Conservation (phyloP, 1,140 invertebrate species). For the Nasonia longicornis region DNA sequence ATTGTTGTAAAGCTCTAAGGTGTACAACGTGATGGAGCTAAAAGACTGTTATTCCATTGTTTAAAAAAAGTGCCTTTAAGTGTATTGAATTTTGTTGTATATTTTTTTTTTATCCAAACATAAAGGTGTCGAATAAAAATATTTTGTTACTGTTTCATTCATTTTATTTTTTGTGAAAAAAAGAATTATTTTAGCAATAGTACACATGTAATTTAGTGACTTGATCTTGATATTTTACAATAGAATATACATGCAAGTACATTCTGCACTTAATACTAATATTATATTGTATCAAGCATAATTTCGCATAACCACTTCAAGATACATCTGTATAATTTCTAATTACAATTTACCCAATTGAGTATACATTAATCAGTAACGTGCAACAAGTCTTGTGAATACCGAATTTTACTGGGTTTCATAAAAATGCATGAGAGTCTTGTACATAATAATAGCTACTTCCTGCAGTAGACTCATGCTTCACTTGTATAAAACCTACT, state of each 20-base stretch:
- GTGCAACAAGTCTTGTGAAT: constrained; percentile 11
- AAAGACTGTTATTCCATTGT: neutral
- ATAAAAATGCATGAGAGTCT: constrained; percentile 23
- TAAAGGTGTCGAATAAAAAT: constrained; percentile 19
- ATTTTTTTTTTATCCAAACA: neutral
- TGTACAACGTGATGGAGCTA: neutral
- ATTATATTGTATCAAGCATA: neutral
- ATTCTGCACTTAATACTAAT: constrained; percentile 10
- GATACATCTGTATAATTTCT: constrained; percentile 15
- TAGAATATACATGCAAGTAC: neutral
- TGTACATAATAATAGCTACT: neutral
- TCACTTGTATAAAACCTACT: constrained; percentile 27
- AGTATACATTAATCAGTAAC: constrained; percentile 7
- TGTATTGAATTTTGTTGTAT: neutral
- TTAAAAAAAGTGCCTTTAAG: neutral
- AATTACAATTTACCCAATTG: neutral
- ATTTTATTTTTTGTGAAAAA: constrained; percentile 2
- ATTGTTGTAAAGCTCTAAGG: neutral
- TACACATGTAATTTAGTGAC: neutral
- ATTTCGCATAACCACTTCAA: neutral
- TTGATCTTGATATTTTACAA: constrained; percentile 22
- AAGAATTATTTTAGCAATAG: neutral
- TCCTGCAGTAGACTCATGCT: constrained; percentile 4
- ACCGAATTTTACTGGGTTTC: constrained; percentile 17
- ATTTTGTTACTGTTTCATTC: neutral